These are phyloP conservation scores for Drosophila simulans DNA, from an alignment of 1,140 invertebrate species.

Conservation along the genomic window DNA sequence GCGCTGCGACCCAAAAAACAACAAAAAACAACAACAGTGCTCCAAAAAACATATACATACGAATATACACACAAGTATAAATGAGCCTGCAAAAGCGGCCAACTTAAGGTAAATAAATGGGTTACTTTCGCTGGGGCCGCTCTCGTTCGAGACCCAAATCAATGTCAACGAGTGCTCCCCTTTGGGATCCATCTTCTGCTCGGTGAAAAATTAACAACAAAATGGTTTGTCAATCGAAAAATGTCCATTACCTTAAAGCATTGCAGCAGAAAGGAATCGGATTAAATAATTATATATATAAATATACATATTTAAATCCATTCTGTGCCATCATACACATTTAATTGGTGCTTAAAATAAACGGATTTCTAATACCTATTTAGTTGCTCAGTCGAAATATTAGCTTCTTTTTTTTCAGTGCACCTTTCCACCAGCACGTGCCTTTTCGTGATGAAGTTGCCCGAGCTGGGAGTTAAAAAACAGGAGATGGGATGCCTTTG, in stretches of 20 bases:
- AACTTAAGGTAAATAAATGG: slow-evolving; percentile 78
- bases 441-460: slow-evolving; percentile 67
- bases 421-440: slow-evolving; percentile 42
- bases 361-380: neutral
- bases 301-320: too few relatives aligned
- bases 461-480: slow-evolving; percentile 18
- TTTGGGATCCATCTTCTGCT: slow-evolving; percentile 7
- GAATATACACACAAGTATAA: slow-evolving; percentile 36
- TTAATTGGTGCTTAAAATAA: too few relatives aligned
- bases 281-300: too few relatives aligned
- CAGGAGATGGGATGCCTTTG: neutral
- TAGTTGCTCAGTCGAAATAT: too few relatives aligned
- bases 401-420: neutral
- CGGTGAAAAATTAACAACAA: neutral
- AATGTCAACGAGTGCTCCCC: slow-evolving; percentile 63
- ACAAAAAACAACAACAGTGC: slow-evolving; percentile 17
- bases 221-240: neutral
- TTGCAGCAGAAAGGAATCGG: neutral
- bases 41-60: slow-evolving; percentile 39
- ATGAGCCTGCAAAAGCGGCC: slow-evolving; percentile 42
- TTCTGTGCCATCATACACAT: too few relatives aligned
- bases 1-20: slow-evolving; percentile 46
- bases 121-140: slow-evolving; percentile 61
- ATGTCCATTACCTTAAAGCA: neutral
- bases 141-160: slow-evolving; percentile 64